Evolutionary conservation across 2,113 vertebrate genomes (phyloP), one percentile per base, ranked within the genome.

Genomic region (Nibea albiflora): DNA sequence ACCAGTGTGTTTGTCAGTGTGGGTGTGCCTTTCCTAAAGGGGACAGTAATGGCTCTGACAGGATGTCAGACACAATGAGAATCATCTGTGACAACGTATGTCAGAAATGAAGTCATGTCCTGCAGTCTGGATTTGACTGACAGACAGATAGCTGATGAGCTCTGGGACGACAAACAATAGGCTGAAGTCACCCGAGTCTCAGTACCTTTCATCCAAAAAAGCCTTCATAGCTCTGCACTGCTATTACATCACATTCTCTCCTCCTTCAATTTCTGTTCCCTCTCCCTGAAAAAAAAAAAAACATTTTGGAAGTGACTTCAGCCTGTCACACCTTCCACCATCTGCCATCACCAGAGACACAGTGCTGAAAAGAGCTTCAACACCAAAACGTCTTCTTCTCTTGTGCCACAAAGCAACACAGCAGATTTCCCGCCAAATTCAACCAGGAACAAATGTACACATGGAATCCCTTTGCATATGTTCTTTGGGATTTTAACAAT

Each of bases 41-140:
- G 74, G 72, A 86, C 70, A 73, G 42, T 76, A 73, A 85, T 76
- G 70, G 67, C 72, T 88, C 73, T 85, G 86, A 92, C 87, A 92
- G 66, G 47, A 72, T 70, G 84, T 83, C 90, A 89, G 63, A 75
- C 76, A 65, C 69, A 76, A 87, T 90, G 68, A 83, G 53, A 70
- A 76, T 92, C 84, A 85, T 68, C 53, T 28, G 44, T 80, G 90
- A 89, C 71, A 81, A 77, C 20, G 35, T 62, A 35, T 86, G 84
- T 89, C 85, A 86, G 69, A 88, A 62, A 81, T 50, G 35, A 68
- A 85, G 65, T 71, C 63, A 28, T 58, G 73, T 76, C 81, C 76
- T 63, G 61, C 44, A 20, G 75, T 22, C 42, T 63, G 47, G 17
- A 63, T 81, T 68, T 78, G 60, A 83, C 67, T 80, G 82, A 85